phyloP scores from a whole-genome alignment of 1,140 invertebrate species.

The Drosophila guanche region DNA sequence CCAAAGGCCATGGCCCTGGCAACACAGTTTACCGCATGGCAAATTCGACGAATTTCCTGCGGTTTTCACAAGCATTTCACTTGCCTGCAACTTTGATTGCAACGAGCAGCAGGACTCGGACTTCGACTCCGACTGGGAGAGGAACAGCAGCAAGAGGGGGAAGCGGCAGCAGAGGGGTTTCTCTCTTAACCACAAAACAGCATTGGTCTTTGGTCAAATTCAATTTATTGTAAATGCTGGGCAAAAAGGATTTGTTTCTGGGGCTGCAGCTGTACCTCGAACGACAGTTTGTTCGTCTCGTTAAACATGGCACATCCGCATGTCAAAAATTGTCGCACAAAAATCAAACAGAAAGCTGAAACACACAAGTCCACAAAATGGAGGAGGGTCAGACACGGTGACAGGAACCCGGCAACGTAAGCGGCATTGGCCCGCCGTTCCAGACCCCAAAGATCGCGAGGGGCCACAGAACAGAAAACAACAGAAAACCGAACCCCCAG shows the following conservation, averaged over 20 bases:
- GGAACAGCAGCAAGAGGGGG: not conserved
- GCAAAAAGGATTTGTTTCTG: constrained; percentile 68
- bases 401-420: constrained; percentile 49
- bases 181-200: constrained; percentile 60
- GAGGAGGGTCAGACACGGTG: constrained; percentile 46
- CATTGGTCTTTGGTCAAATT: constrained; percentile 80
- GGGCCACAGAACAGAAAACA: constrained; percentile 1
- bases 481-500: constrained; percentile 31
- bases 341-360: constrained; percentile 62
- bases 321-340: constrained; percentile 82
- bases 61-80: constrained; percentile 69
- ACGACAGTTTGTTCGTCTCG: constrained; percentile 57
- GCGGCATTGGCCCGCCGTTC: constrained; percentile 25
- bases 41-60: constrained; percentile 82
- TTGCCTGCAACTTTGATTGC: constrained; percentile 63
- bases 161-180: not conserved
- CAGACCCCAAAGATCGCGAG: not conserved
- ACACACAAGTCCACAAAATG: constrained; percentile 18
- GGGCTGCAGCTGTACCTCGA: constrained; percentile 54
- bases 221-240: constrained; percentile 76
- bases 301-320: constrained; percentile 79
- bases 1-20: constrained; percentile 18
- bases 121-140: not conserved
- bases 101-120: too few species aligned
- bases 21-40: constrained; percentile 69